Percentiles rank a stretch among this genome's conserved stretches.
phyloP scores from a whole-genome alignment of 2,797 vertebrate genomes.

The Falco naumanni region DNA sequence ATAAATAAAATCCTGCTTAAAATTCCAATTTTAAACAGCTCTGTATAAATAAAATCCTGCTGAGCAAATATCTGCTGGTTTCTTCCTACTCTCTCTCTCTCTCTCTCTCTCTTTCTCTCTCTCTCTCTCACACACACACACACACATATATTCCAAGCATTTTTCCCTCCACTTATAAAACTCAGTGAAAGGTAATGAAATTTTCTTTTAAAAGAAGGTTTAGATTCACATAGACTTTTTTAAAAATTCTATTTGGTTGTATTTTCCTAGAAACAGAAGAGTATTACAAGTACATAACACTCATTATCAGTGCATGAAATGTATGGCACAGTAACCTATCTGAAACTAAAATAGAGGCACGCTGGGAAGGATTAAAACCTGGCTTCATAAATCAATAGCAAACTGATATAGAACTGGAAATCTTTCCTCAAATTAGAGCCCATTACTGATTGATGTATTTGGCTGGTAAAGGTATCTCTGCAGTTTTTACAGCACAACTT shows the following conservation, averaged over 20 bases:
- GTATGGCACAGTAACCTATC: neutral
- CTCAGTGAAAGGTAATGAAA: neutral
- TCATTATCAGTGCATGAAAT: neutral
- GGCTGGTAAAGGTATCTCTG: rapidly evolving
- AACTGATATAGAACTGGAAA: neutral
- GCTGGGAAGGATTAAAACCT: neutral
- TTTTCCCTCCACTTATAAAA: neutral
- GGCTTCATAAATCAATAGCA: neutral
- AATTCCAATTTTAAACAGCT: neutral
- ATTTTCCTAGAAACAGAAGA: neutral
- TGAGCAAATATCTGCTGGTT: neutral
- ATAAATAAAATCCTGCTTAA: neutral
- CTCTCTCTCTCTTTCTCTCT: neutral
- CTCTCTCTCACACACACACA: too few species aligned
- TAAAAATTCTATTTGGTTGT: neutral
- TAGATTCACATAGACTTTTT: neutral
- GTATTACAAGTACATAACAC: neutral
- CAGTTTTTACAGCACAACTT: neutral
- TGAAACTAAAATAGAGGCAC: neutral
- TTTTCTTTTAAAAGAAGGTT: neutral
- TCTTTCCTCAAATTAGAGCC: neutral
- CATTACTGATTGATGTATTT: neutral
- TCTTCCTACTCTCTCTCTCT: neutral
- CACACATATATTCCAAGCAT: rapidly evolving
- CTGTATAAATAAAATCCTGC: neutral